Base-by-base conservation (phyloP, 2,888 invertebrate species). In the Tenthredo scrophulariae region DNA sequence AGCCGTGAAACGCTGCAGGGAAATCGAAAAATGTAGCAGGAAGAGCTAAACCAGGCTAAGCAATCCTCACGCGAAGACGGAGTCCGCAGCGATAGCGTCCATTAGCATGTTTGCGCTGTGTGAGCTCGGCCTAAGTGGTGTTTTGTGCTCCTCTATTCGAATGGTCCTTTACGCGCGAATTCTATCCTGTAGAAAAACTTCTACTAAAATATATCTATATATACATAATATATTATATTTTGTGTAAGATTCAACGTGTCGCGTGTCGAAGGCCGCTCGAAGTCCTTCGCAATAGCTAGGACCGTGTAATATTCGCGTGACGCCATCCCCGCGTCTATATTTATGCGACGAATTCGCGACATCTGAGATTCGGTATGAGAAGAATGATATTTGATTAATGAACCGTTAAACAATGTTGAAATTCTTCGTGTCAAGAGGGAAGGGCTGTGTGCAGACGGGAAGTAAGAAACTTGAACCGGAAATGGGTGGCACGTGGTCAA, bases 91-190 rank as follows among this genome's bases (percentile, higher is more conserved):
- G 83, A 83, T 65, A 67, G 67, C 83, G 83, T 93, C 93, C 93
- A 93, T 93, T 93, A 93, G 92, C 91, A 89, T 92, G 91, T 93
- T 92, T 93, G 91, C 92, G 87, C 88, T 88, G 87, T 89, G 89
- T 88, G 88, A 89, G 88, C 89, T 88, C 89, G 89, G 88, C 86
- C 90, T 92, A 92, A 93, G 93, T 92, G 93, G 91, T 91, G 91
- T 91, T 93, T 92, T 92, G 91, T 93, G 91, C 90, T 86, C 83
- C 85, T 83, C 86, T 86, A 87, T 89, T 86, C 86, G 89, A 90
- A 90, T 90, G 89, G 89, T 89, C 88, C 88, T 91, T 89, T 89
- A 90, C 88, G 84, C 86, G 84, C 67, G 46, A 70, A 70, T 83
- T 83, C 26, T 70, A 83, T 83, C 83, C 83, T 46, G 70, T 83